phyloP scores from a whole-genome alignment of 30 jellyfish, hydroid and myxozoan species.

The Aurelia coerulea region DNA sequence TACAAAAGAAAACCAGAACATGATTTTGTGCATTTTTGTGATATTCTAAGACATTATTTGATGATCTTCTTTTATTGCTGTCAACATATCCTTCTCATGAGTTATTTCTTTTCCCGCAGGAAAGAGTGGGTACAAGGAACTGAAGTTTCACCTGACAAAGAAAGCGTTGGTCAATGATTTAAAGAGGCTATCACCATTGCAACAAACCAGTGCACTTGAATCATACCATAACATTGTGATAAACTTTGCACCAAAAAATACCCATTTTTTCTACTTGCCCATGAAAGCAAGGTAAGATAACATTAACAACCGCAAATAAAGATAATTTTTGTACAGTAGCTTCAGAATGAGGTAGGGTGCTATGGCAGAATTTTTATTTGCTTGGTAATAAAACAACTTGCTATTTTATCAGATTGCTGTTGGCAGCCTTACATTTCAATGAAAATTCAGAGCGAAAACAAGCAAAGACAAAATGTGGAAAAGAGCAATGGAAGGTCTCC shows the following conservation, averaged over 20 bases:
- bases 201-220: slow-evolving; percentile 22
- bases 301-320: not conserved
- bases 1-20: too few species aligned
- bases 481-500: slow-evolving; percentile 27
- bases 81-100: too few species aligned
- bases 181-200: slow-evolving; percentile 5
- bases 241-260: slow-evolving; percentile 15
- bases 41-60: too few species aligned
- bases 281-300: slow-evolving; percentile 22
- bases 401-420: slow-evolving; percentile 8
- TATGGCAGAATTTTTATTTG: not conserved
- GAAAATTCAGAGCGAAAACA: slow-evolving; percentile 4
- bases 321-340: not conserved
- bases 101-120: not conserved
- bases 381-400: not conserved
- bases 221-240: slow-evolving; percentile 28
- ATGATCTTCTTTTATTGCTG: too few species aligned
- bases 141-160: not conserved
- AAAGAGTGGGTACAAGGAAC: slow-evolving; percentile 22
- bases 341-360: not conserved
- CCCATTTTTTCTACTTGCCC: slow-evolving; percentile 27
- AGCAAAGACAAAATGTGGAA: slow-evolving; percentile 13
- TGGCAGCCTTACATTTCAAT: slow-evolving; percentile 26
- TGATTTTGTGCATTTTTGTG: too few species aligned
- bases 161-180: slow-evolving; percentile 15